Conservation (phyloP, 2,113 vertebrate genomes). For the Colius striatus region DNA sequence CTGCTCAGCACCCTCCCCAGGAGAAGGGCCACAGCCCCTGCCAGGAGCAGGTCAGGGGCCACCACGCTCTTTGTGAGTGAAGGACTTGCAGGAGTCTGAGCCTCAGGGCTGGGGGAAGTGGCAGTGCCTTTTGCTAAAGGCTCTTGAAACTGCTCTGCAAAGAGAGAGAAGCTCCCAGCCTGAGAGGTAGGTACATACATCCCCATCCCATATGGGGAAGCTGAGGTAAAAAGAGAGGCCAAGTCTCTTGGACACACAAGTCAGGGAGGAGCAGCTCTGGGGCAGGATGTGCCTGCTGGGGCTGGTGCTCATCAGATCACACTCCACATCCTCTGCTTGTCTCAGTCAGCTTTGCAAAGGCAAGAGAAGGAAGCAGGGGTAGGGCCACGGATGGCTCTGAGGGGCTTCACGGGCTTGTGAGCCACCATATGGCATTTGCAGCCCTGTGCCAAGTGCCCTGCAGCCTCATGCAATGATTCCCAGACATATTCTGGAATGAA, state of each 20-base stretch:
- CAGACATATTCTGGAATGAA: neutral
- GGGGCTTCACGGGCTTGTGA: neutral
- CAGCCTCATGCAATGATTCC: rapidly evolving
- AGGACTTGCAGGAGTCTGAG: neutral
- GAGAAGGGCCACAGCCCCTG: neutral
- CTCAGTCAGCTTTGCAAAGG: neutral
- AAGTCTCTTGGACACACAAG: neutral
- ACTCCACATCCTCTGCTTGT: neutral
- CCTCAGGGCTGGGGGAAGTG: neutral
- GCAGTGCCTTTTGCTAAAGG: neutral
- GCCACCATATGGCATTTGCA: rapidly evolving
- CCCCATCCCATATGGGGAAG: neutral
- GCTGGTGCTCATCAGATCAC: neutral
- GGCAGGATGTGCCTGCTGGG: neutral
- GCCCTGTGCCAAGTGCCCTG: neutral
- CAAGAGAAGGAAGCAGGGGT: neutral
- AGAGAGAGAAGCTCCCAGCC: rapidly evolving
- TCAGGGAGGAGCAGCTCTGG: neutral
- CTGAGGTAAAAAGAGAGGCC: neutral
- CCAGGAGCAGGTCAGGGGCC: neutral
- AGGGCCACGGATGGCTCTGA: rapidly evolving
- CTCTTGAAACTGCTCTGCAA: neutral
- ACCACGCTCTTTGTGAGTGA: neutral
- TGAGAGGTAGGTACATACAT: neutral
- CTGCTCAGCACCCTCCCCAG: neutral